Evolutionary conservation across 2,797 vertebrate genomes (phyloP).

Genomic region (Psittacula echo): DNA sequence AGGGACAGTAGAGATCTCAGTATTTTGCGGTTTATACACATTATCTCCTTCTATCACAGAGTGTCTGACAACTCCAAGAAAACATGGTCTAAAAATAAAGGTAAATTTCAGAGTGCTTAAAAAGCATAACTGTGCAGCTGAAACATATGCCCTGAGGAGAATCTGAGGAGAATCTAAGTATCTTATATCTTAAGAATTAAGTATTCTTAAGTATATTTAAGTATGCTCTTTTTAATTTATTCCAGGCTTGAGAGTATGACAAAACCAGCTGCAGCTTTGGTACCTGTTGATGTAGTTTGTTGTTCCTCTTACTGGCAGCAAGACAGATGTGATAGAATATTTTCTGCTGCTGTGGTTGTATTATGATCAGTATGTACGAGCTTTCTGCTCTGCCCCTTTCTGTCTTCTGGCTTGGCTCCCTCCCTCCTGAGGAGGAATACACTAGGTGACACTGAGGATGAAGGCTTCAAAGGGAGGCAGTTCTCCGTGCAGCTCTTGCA

Average conservation of each 20-base stretch:
- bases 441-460: not conserved
- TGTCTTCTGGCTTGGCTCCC: not conserved
- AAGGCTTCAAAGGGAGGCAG: not conserved
- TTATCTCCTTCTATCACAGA: not conserved
- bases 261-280: not conserved
- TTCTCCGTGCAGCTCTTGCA: not conserved
- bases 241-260: not conserved
- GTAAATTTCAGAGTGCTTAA: not conserved
- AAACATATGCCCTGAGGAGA: not conserved
- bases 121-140: not conserved
- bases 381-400: not conserved
- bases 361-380: not conserved
- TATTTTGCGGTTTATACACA: not conserved
- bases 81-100: not conserved
- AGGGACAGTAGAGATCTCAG: not conserved
- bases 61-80: not conserved
- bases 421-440: not conserved
- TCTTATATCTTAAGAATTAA: not conserved
- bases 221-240: not conserved
- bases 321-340: not conserved
- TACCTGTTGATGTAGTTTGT: rapidly evolving
- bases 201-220: not conserved
- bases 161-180: not conserved
- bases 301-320: not conserved
- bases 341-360: not conserved